These are phyloP conservation scores for Dendrocincla tyrannina DNA, from an alignment of 2,797 vertebrate species.

Conservation along the genomic window DNA sequence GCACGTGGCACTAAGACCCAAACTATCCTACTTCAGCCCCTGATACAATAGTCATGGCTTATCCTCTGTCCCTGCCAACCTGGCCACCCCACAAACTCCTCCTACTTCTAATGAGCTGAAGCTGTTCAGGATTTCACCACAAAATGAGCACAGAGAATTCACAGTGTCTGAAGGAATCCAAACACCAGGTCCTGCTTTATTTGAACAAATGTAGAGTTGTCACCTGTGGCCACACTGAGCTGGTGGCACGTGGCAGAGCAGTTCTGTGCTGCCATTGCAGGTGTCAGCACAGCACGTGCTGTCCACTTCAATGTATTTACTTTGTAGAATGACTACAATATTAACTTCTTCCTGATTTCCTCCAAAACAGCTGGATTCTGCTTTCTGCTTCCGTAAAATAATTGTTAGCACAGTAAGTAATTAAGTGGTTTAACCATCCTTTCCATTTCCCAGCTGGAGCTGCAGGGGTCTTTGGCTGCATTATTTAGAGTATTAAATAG, in stretches of 20 bases:
- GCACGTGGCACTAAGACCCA: not conserved
- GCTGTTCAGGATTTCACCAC: not conserved
- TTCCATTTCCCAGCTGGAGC: conserved; percentile 28
- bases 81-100: not conserved
- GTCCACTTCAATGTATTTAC: not conserved
- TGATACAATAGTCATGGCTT: not conserved
- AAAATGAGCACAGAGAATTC: not conserved
- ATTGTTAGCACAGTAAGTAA: not conserved
- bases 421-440: conserved; percentile 1
- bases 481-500: conserved; percentile 26
- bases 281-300: not conserved
- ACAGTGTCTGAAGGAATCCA: not conserved
- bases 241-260: not conserved
- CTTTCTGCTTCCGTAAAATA: not conserved
- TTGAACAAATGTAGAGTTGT: not conserved
- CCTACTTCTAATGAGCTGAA: not conserved
- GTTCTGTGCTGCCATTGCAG: not conserved
- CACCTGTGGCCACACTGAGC: not conserved
- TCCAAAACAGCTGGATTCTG: not conserved
- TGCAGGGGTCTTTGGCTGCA: not conserved
- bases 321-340: not conserved
- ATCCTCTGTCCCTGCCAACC: not conserved
- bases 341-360: not conserved
- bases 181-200: not conserved
- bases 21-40: not conserved